Percentiles rank a stretch among this genome's conserved stretches.
Conservation (phyloP, 2,113 vertebrate species). For the Recurvirostra avosetta region DNA sequence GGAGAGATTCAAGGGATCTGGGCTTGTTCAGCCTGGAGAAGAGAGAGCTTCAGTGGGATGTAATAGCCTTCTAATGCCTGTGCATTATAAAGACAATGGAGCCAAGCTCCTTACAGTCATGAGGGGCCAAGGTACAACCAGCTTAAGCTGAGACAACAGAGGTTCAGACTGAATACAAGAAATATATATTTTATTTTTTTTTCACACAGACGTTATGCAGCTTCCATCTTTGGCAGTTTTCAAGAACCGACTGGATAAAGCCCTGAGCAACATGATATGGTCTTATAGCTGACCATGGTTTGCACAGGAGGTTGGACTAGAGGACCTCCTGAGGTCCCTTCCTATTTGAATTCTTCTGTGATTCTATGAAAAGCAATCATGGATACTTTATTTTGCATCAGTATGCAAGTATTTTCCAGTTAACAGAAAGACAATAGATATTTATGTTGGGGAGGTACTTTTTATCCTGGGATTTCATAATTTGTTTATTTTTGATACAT, state of each 20-base stretch:
- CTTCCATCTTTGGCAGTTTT: background rate
- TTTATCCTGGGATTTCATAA: background rate
- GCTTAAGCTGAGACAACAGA: background rate
- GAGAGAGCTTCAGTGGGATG: fast-evolving
- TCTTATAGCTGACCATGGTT: background rate
- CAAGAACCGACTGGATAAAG: background rate
- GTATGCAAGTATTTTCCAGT: background rate
- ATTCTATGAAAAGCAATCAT: background rate
- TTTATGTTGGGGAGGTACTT: background rate
- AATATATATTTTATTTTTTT: background rate
- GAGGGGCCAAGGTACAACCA: background rate
- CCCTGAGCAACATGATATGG: background rate
- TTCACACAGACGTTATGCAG: background rate
- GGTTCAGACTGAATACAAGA: background rate
- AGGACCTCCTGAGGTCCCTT: background rate
- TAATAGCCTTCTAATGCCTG: background rate
- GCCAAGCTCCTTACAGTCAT: background rate
- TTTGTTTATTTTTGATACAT: background rate
- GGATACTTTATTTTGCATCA: background rate
- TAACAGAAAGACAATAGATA: background rate
- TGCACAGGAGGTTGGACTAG: background rate
- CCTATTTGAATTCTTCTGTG: background rate
- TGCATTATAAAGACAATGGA: background rate
- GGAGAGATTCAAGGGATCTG: background rate
- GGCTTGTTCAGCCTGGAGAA: background rate